These are phyloP conservation scores for Falco biarmicus DNA, from an alignment of 2,797 vertebrate genomes.

Conservation along the genomic window DNA sequence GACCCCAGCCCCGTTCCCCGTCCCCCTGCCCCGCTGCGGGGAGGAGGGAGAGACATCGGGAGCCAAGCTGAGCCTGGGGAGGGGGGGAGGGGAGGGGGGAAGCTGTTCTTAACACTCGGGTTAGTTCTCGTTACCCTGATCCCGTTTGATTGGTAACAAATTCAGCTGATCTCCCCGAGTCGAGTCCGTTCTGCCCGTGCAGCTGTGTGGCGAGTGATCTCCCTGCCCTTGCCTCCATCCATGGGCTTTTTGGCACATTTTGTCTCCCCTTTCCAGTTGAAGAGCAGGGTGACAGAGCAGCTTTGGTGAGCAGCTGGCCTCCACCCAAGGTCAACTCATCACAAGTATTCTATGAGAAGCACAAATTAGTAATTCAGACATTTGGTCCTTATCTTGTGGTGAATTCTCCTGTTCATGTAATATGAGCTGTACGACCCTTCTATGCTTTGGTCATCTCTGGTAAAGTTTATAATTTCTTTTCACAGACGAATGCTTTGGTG, in stretches of 20 bases:
- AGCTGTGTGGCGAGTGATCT: neutral
- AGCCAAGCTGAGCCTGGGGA: neutral
- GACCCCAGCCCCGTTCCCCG: too few relatives aligned
- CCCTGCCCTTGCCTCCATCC: neutral
- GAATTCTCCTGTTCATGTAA: neutral
- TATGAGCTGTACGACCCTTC: neutral
- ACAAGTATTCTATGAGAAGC: neutral
- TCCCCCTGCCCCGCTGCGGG: too few relatives aligned
- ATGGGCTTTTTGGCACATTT: neutral
- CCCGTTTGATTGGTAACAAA: neutral
- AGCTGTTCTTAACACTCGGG: too few relatives aligned
- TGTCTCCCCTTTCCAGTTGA: neutral
- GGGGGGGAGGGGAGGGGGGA: neutral
- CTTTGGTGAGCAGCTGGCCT: neutral
- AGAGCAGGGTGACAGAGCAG: neutral
- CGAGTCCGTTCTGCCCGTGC: neutral
- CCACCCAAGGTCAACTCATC: neutral
- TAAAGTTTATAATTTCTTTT: neutral
- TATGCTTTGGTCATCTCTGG: neutral
- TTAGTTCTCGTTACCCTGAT: neutral
- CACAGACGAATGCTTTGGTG: neutral
- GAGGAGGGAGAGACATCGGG: neutral
- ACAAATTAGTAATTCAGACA: neutral
- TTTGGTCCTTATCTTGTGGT: neutral
- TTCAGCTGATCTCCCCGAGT: neutral